These are phyloP conservation scores for Haplochromis burtoni DNA, from an alignment of 2,113 vertebrate genomes.

Conservation along the genomic window DNA sequence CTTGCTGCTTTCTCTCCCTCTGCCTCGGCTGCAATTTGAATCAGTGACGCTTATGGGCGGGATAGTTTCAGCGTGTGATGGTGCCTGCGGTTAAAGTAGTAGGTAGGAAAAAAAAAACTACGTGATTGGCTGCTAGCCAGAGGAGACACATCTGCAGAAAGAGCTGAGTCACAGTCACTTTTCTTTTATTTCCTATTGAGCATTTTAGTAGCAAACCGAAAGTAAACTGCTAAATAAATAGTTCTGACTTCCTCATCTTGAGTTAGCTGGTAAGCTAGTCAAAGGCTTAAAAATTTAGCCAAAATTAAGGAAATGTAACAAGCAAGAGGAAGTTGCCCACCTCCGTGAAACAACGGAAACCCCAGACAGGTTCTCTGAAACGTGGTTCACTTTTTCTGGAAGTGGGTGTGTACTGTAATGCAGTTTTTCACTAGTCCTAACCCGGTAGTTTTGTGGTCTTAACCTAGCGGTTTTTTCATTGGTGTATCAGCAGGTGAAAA, in stretches of 20 bases:
- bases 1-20: background rate
- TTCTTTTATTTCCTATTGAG: background rate
- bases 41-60: constrained; percentile 69
- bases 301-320: background rate
- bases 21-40: constrained; percentile 60
- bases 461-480: background rate
- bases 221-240: background rate
- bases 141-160: background rate
- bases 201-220: background rate
- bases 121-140: background rate
- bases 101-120: background rate
- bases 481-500: background rate
- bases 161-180: background rate
- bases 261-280: background rate
- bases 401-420: background rate
- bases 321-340: background rate
- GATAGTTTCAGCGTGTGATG: background rate
- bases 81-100: background rate
- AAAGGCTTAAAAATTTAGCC: background rate
- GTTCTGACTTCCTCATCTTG: background rate
- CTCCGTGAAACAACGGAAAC: background rate
- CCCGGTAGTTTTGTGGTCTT: background rate
- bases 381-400: background rate
- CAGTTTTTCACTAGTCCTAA: background rate
- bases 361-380: background rate